These are phyloP conservation scores for Cavia aperea DNA, from an alignment of 2,113 vertebrate genomes.

Conservation along the genomic window DNA sequence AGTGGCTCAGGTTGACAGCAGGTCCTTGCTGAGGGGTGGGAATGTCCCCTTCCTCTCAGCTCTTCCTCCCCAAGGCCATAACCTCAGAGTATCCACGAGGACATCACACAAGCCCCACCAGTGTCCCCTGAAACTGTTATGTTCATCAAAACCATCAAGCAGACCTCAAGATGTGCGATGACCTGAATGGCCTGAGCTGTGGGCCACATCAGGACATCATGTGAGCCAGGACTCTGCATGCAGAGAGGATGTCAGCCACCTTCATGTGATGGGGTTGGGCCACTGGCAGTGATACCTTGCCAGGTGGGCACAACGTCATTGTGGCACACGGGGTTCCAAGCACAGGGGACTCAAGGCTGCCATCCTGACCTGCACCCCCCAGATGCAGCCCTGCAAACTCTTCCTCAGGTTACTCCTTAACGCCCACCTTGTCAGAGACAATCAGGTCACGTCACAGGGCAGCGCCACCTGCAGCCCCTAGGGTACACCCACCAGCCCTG, in stretches of 20 bases:
- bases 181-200: background rate
- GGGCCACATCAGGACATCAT: background rate
- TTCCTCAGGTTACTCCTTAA: no score
- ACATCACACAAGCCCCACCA: background rate
- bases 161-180: background rate
- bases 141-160: background rate
- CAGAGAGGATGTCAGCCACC: background rate
- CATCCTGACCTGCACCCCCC: background rate
- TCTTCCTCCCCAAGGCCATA: background rate
- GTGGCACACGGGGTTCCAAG: no score
- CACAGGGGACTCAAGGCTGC: background rate
- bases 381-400: background rate
- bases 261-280: background rate
- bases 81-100: background rate
- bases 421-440: background rate
- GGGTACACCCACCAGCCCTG: background rate
- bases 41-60: background rate
- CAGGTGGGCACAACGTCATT: background rate
- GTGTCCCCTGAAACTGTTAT: background rate
- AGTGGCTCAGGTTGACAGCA: background rate
- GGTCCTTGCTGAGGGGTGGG: background rate
- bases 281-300: background rate
- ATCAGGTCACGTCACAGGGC: accelerated
- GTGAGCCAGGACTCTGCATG: background rate
- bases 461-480: background rate